Percentiles rank a stretch among this genome's conserved stretches.
These are phyloP conservation scores for Loxodonta africana DNA, from an alignment of 2,113 vertebrate species.

Conservation along the genomic window DNA sequence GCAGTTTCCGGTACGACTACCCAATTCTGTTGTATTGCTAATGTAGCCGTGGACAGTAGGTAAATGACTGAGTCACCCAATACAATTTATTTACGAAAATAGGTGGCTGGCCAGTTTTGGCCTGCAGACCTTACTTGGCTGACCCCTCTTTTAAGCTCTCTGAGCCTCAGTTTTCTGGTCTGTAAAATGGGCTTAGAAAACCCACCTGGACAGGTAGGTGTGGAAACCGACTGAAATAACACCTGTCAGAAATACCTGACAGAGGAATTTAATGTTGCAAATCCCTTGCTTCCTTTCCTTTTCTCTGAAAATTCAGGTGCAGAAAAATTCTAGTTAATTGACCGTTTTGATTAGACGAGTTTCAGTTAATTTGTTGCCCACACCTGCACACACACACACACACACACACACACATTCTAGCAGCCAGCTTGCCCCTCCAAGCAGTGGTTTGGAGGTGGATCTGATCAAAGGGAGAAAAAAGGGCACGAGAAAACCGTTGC, in stretches of 20 bases:
- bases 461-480: background rate
- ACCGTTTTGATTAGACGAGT: background rate
- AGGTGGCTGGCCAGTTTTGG: background rate
- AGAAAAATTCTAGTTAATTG: slow-evolving; percentile 43
- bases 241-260: background rate
- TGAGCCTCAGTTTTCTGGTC: background rate
- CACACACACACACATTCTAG: too few relatives aligned
- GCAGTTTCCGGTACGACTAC: fast-evolving
- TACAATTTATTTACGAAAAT: background rate
- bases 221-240: background rate
- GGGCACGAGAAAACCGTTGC: background rate
- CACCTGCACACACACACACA: background rate
- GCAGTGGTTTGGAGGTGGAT: background rate
- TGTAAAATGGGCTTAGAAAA: slow-evolving; percentile 8
- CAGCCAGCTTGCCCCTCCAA: background rate
- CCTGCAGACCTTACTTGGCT: background rate
- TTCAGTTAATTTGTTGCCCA: background rate
- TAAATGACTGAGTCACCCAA: background rate
- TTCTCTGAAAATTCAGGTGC: slow-evolving; percentile 52
- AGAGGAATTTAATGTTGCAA: background rate
- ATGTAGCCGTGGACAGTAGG: background rate
- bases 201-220: background rate
- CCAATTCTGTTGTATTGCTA: background rate
- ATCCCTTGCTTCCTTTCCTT: background rate
- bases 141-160: background rate